Conservation (phyloP, 2,888 invertebrate species). For the Agonopterix subpropinquella region DNA sequence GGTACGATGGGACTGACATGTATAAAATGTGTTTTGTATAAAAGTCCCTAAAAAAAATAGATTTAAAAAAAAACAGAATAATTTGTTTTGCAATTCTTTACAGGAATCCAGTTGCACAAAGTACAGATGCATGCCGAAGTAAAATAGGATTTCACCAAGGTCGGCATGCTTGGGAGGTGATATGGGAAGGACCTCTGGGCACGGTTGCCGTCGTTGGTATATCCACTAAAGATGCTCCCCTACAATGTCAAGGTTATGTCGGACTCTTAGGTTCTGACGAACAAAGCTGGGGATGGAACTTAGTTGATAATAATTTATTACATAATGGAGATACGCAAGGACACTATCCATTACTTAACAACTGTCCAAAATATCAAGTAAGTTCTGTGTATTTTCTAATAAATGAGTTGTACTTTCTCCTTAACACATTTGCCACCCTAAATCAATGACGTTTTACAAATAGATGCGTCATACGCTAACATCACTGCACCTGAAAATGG, state of each 20-base stretch:
- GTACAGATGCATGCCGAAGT: conserved; percentile 94
- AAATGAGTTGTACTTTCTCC: too few relatives aligned
- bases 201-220: conserved; percentile 98
- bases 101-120: conserved; percentile 98
- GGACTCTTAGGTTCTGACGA: conserved; percentile 96
- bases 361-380: conserved; percentile 98
- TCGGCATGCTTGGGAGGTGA: conserved; percentile 97
- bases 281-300: conserved; percentile 99
- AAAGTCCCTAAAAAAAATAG: too few relatives aligned
- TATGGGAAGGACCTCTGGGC: conserved; percentile 98
- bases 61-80: too few relatives aligned
- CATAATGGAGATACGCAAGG: conserved; percentile 98
- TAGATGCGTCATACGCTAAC: too few relatives aligned
- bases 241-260: conserved; percentile 97
- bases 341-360: conserved; percentile 94
- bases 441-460: too few relatives aligned
- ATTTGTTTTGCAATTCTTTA: conserved; percentile 7
- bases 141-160: conserved; percentile 95
- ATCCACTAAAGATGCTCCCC: conserved; percentile 93
- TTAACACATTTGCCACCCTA: too few relatives aligned
- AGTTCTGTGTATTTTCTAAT: too few relatives aligned
- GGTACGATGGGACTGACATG: too few relatives aligned
- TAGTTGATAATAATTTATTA: conserved; percentile 96
- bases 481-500: too few relatives aligned
- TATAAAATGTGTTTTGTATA: too few relatives aligned